Conservation (phyloP, 2,888 invertebrate species). For the Drosophila helvetica region DNA sequence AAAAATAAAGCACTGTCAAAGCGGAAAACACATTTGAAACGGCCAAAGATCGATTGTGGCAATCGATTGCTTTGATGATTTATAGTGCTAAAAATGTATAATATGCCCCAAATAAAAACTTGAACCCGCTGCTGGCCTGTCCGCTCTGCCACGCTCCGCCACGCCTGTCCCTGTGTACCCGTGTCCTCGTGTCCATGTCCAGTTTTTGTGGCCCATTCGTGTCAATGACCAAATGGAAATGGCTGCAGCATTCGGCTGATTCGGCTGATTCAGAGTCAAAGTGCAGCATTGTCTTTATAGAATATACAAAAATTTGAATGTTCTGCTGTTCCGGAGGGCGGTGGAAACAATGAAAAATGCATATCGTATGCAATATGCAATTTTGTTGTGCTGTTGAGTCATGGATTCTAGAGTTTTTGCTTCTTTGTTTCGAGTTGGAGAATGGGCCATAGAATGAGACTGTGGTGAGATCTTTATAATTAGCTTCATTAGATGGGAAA, state of each 20-base stretch:
- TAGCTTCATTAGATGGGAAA: slow-evolving; percentile 33
- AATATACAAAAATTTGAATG: slow-evolving; percentile 57
- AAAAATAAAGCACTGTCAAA: slow-evolving; percentile 6
- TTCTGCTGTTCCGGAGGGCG: slow-evolving; percentile 5
- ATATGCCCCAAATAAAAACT: slow-evolving; percentile 30
- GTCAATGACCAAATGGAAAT: slow-evolving; percentile 75
- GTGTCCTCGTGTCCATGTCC: neutral
- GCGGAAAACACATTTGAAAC: slow-evolving; percentile 22
- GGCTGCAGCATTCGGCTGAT: slow-evolving; percentile 4
- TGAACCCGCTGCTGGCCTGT: slow-evolving; percentile 37
- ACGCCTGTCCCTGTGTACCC: neutral
- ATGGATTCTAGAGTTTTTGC: slow-evolving; percentile 3
- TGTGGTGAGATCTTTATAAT: slow-evolving; percentile 10
- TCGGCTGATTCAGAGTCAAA: slow-evolving; percentile 48
- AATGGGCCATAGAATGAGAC: neutral
- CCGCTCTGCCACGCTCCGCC: neutral
- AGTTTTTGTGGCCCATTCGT: slow-evolving; percentile 59
- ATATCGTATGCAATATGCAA: slow-evolving; percentile 47
- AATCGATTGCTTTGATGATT: slow-evolving; percentile 76
- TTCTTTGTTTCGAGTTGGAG: slow-evolving; percentile 2
- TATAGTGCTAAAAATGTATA: slow-evolving; percentile 61
- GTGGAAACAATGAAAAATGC: slow-evolving; percentile 18
- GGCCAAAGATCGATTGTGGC: slow-evolving; percentile 68
- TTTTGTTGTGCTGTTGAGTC: slow-evolving; percentile 34
- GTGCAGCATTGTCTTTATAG: slow-evolving; percentile 47